Conservation (phyloP, 2,113 vertebrate species). For the Sphaerodactylus townsendi region DNA sequence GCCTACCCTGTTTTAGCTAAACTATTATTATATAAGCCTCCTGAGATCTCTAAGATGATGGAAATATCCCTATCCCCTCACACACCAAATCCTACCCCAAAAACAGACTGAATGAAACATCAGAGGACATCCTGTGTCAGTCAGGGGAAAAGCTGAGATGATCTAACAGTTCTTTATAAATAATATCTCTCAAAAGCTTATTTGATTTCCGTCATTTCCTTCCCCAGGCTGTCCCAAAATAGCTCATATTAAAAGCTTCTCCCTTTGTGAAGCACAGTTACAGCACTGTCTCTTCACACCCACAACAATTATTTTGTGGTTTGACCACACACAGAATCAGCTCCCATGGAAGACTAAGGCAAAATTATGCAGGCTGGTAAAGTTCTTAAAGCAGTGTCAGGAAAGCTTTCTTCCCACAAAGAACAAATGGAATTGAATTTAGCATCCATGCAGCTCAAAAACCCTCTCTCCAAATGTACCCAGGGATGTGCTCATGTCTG, state of each 20-base stretch:
- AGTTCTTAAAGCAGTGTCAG: neutral
- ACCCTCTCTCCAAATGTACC: neutral
- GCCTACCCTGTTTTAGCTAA: too few species aligned
- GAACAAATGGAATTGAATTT: neutral
- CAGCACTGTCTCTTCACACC: slow-evolving; percentile 3
- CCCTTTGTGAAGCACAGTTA: neutral
- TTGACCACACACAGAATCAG: neutral
- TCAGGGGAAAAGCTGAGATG: slow-evolving; percentile 17
- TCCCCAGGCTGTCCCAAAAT: slow-evolving; percentile 27
- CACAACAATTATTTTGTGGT: slow-evolving; percentile 4
- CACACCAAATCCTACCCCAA: neutral
- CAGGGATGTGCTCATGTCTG: neutral
- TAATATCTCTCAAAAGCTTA: slow-evolving; percentile 14
- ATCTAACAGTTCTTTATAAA: slow-evolving; percentile 3
- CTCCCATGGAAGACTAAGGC: neutral
- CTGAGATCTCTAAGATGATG: neutral
- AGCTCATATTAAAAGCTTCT: slow-evolving; percentile 22
- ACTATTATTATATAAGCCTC: neutral
- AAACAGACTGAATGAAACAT: slow-evolving; percentile 19
- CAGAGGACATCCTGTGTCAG: neutral
- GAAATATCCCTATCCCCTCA: slow-evolving; percentile 2
- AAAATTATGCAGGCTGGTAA: neutral
- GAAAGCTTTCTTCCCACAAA: neutral
- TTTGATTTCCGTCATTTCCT: neutral
- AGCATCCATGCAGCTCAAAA: neutral